phyloP scores from a whole-genome alignment of 2,797 vertebrate genomes.

The Chromis chromis region DNA sequence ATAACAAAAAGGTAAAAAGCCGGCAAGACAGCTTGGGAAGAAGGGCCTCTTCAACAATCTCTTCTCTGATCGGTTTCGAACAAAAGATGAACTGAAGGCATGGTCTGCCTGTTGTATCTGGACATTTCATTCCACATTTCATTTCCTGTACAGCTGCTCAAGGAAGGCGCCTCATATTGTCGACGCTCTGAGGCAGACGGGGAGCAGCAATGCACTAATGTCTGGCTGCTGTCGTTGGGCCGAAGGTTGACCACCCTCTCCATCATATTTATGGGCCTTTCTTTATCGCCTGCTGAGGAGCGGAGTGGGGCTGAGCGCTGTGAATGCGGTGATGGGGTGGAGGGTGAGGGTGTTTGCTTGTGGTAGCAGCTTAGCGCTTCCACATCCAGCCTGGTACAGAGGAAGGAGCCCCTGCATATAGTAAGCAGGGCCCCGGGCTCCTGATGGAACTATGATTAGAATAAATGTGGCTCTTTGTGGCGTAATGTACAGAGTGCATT shows the following conservation, averaged over 20 bases:
- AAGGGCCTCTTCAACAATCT: conserved; percentile 43
- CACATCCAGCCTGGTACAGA: conserved; percentile 40
- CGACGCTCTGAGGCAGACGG: conserved; percentile 59
- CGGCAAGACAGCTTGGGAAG: conserved; percentile 23
- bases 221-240: conserved; percentile 66
- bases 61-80: conserved; percentile 50
- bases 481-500: conserved; percentile 1
- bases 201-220: conserved; percentile 60
- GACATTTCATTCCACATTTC: conserved; percentile 77
- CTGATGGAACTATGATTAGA: conserved; percentile 35
- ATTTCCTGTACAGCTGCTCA: conserved; percentile 74
- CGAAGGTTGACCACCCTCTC: conserved; percentile 73
- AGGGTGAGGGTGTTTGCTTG: neutral
- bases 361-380: conserved; percentile 6
- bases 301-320: conserved; percentile 21
- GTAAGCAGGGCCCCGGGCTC: conserved; percentile 17
- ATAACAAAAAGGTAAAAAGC: conserved; percentile 29
- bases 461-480: conserved; percentile 29
- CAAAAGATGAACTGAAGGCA: conserved; percentile 55
- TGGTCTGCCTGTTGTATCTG: conserved; percentile 48
- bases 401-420: conserved; percentile 14
- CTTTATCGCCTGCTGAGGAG: conserved; percentile 66
- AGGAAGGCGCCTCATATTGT: conserved; percentile 67
- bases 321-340: conserved; percentile 19
- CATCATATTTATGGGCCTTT: conserved; percentile 80